A percentile compares a stretch with the other conserved stretches of the same genome.
Conservation (phyloP, 2,797 vertebrate genomes). For the Halcyon leucocephala region DNA sequence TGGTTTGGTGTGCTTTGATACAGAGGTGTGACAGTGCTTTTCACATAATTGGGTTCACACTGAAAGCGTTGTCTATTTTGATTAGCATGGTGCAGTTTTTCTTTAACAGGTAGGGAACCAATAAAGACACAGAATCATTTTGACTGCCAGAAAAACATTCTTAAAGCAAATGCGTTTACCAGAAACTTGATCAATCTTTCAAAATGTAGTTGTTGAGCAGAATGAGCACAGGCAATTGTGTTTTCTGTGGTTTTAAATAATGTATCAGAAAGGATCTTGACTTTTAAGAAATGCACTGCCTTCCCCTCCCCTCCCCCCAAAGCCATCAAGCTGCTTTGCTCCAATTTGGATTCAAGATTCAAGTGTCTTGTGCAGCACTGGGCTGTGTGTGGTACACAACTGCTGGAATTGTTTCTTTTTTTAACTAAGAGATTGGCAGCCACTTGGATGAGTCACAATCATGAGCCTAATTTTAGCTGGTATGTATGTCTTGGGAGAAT, state of each 20-base stretch:
- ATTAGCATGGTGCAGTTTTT: neutral
- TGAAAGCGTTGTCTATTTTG: neutral
- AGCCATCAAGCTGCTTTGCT: neutral
- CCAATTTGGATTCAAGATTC: neutral
- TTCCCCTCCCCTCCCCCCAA: neutral
- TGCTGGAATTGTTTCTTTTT: constrained; percentile 69
- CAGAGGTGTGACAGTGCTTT: constrained; percentile 5
- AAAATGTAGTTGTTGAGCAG: constrained; percentile 23
- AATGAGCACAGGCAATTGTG: neutral
- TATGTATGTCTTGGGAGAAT: constrained; percentile 24
- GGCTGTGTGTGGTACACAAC: constrained; percentile 11
- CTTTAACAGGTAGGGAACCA: neutral
- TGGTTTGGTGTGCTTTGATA: neutral
- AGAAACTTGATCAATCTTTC: constrained; percentile 31
- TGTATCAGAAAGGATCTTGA: neutral
- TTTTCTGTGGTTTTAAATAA: constrained; percentile 9
- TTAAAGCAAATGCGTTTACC: neutral
- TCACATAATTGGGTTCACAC: neutral
- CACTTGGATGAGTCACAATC: constrained; percentile 61
- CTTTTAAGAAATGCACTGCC: neutral
- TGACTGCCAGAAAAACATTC: neutral
- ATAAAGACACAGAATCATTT: neutral
- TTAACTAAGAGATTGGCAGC: constrained; percentile 61
- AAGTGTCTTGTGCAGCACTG: neutral
- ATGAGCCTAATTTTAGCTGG: constrained; percentile 63